A percentile compares a stretch with the other conserved stretches of the same genome.
phyloP scores from a whole-genome alignment of 2,113 vertebrate genomes.

The Melanocharis versteri region DNA sequence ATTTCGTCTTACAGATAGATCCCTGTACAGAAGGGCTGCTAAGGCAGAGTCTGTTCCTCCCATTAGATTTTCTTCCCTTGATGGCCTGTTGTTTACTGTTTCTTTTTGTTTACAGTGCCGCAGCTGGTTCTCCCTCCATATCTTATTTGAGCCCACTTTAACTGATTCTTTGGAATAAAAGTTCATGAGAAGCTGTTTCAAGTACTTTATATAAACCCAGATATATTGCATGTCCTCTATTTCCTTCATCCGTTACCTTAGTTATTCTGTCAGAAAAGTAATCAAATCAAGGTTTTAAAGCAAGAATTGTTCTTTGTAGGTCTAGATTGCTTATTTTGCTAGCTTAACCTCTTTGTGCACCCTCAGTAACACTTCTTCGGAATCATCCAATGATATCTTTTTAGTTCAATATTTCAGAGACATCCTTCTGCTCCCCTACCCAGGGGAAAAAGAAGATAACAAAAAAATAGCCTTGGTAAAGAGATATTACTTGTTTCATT shows the following conservation, averaged over 20 bases:
- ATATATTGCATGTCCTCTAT: not conserved
- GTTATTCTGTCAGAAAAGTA: constrained; percentile 2
- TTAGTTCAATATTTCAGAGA: not conserved
- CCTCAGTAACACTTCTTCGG: not conserved
- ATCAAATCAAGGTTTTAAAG: not conserved
- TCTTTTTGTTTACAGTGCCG: not conserved
- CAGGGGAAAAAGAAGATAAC: not conserved
- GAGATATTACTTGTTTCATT: not conserved
- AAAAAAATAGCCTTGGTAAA: not conserved
- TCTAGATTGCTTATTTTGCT: not conserved
- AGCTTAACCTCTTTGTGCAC: not conserved
- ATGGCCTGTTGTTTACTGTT: not conserved
- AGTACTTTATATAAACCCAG: not conserved
- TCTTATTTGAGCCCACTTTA: not conserved
- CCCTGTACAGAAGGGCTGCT: not conserved
- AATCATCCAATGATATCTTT: not conserved
- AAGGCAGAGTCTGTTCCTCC: not conserved
- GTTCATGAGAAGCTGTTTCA: not conserved
- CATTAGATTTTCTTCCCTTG: not conserved
- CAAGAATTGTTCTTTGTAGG: not conserved
- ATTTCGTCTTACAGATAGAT: not conserved
- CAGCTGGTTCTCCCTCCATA: not conserved
- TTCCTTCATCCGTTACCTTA: not conserved
- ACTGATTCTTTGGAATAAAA: not conserved
- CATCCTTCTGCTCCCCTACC: not conserved